Evolutionary conservation across 2,113 vertebrate species (phyloP).

Genomic region (Galbula dea): DNA sequence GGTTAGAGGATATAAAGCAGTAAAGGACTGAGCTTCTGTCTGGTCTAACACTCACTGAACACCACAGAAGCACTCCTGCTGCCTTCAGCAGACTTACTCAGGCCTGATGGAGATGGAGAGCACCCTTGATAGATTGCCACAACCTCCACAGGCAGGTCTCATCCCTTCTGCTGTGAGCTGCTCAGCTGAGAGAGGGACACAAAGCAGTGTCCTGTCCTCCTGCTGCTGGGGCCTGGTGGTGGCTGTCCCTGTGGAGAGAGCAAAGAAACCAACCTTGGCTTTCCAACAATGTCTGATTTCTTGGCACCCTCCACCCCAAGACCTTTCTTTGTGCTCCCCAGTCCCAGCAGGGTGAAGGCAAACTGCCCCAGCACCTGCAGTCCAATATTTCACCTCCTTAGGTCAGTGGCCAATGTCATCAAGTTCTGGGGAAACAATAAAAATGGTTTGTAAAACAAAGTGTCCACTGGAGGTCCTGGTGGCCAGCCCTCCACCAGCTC

Average conservation of each 20-base stretch:
- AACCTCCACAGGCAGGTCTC: background rate
- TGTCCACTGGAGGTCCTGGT: background rate
- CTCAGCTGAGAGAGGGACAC: accelerated
- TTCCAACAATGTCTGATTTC: background rate
- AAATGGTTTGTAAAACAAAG: background rate
- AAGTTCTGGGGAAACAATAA: background rate
- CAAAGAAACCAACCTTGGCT: background rate
- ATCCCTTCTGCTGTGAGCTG: background rate
- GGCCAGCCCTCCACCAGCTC: background rate
- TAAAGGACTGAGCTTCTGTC: background rate
- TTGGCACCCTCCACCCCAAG: background rate
- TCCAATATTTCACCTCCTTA: background rate
- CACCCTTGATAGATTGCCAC: background rate
- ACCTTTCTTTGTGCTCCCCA: slow-evolving; percentile 7
- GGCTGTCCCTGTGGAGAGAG: background rate
- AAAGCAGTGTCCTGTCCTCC: background rate
- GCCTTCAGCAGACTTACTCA: background rate
- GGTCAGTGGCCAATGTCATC: background rate
- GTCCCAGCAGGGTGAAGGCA: background rate
- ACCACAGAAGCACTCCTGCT: background rate
- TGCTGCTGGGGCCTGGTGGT: accelerated
- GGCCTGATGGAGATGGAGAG: background rate
- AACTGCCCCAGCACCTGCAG: slow-evolving; percentile 41
- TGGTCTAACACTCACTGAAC: background rate
- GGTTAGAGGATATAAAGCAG: background rate